Evolutionary conservation across 2,888 invertebrate genomes (phyloP).

Genomic region (Spisula solida): DNA sequence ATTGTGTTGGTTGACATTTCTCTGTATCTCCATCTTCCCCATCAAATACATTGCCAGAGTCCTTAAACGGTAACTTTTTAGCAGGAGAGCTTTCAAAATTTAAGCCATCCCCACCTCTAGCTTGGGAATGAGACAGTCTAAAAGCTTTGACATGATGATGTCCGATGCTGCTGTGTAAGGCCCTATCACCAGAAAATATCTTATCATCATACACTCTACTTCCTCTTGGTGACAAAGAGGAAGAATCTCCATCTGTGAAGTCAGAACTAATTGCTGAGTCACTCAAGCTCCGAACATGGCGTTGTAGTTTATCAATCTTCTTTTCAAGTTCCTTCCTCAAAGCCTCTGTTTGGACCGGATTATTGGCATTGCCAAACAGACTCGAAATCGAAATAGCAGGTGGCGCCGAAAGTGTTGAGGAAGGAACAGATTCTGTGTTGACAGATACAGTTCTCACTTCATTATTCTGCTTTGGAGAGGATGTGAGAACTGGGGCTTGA

Average conservation of each 20-base stretch:
- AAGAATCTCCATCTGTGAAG: slow-evolving; percentile 83
- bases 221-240: slow-evolving; percentile 76
- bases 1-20: not conserved
- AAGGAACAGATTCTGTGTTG: slow-evolving; percentile 70
- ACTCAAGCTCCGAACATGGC: slow-evolving; percentile 78
- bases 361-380: slow-evolving; percentile 47
- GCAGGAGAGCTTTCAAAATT: slow-evolving; percentile 67
- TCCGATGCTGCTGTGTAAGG: not conserved
- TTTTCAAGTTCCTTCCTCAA: slow-evolving; percentile 76
- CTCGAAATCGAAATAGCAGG: slow-evolving; percentile 49
- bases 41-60: slow-evolving; percentile 80
- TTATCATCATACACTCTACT: slow-evolving; percentile 74
- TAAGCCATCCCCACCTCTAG: slow-evolving; percentile 38
- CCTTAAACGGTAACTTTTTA: slow-evolving; percentile 72
- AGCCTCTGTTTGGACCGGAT: slow-evolving; percentile 66
- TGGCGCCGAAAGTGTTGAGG: slow-evolving; percentile 32
- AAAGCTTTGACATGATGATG: slow-evolving; percentile 15
- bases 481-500: slow-evolving; percentile 54
- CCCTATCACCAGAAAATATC: slow-evolving; percentile 48
- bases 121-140: slow-evolving; percentile 46
- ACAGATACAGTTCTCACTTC: slow-evolving; percentile 74
- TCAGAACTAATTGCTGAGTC: slow-evolving; percentile 86
- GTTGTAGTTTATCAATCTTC: slow-evolving; percentile 75
- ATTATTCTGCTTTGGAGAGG: slow-evolving; percentile 51
- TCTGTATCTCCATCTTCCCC: slow-evolving; percentile 32